phyloP scores from a whole-genome alignment of 2,797 vertebrate species.

The Phylloscopus collybita region DNA sequence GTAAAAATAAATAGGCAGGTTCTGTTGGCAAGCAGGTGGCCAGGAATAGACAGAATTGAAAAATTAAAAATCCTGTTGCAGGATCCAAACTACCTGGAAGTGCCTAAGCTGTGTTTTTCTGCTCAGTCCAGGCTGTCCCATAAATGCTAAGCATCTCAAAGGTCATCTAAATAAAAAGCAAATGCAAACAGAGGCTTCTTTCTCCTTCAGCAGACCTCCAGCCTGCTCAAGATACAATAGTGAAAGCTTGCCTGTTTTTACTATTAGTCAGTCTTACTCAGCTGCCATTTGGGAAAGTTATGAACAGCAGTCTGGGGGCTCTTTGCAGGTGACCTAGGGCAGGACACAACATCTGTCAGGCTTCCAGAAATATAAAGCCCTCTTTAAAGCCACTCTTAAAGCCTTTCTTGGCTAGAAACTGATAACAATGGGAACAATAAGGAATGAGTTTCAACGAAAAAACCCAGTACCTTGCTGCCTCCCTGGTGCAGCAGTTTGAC shows the following conservation, averaged over 20 bases:
- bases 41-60: background rate
- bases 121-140: background rate
- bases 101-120: background rate
- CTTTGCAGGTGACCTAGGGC: background rate
- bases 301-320: background rate
- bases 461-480: background rate
- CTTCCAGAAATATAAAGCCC: background rate
- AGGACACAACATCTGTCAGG: background rate
- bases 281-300: background rate
- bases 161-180: slow-evolving; percentile 10
- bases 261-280: slow-evolving; percentile 6
- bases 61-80: background rate
- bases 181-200: slow-evolving; percentile 10
- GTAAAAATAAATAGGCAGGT: background rate
- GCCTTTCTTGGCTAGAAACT: background rate
- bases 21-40: background rate
- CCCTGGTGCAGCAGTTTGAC: background rate
- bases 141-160: slow-evolving; percentile 12
- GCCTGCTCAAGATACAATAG: background rate
- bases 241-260: slow-evolving; percentile 4
- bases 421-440: background rate
- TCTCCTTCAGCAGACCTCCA: slow-evolving; percentile 7
- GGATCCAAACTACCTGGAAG: background rate
- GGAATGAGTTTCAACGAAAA: background rate
- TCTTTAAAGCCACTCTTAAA: background rate